A percentile compares a stretch with the other conserved stretches of the same genome.
These are phyloP conservation scores for Gymnocephalus cernua DNA, from an alignment of 2,113 vertebrate genomes.

Conservation along the genomic window DNA sequence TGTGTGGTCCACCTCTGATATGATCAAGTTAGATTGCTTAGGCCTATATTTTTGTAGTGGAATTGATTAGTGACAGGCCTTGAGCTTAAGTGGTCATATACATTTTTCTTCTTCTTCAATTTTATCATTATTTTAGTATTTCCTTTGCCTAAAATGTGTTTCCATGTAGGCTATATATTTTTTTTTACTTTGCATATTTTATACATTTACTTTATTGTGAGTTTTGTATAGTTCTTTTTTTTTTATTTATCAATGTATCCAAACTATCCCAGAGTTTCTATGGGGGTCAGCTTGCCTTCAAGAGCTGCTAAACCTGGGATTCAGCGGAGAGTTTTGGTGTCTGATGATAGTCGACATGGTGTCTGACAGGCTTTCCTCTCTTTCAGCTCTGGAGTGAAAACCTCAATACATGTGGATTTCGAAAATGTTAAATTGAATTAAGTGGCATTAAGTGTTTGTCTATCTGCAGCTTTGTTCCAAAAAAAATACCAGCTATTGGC, in stretches of 20 bases:
- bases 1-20: conserved; percentile 36
- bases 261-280: conserved; percentile 15
- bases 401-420: conserved; percentile 31
- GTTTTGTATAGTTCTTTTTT: conserved; percentile 10
- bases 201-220: not conserved
- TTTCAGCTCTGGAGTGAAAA: conserved; percentile 29
- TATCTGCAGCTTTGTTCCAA: conserved; percentile 62
- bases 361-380: conserved; percentile 1
- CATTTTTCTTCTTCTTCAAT: not conserved
- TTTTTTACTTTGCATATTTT: conserved; percentile 5
- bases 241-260: not conserved
- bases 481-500: conserved; percentile 44
- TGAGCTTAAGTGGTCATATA: not conserved
- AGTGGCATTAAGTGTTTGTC: conserved; percentile 41
- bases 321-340: conserved; percentile 23
- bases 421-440: conserved; percentile 42
- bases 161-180: not conserved
- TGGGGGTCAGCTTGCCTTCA: not conserved
- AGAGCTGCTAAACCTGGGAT: not conserved
- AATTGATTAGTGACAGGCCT: conserved; percentile 2
- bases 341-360: conserved; percentile 2
- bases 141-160: not conserved
- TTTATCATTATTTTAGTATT: not conserved
- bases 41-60: not conserved
- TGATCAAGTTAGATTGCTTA: conserved; percentile 6